Evolutionary conservation across 2,113 vertebrate genomes (phyloP), one percentile per base, ranked within the genome.

Genomic region (Tichodroma muraria): DNA sequence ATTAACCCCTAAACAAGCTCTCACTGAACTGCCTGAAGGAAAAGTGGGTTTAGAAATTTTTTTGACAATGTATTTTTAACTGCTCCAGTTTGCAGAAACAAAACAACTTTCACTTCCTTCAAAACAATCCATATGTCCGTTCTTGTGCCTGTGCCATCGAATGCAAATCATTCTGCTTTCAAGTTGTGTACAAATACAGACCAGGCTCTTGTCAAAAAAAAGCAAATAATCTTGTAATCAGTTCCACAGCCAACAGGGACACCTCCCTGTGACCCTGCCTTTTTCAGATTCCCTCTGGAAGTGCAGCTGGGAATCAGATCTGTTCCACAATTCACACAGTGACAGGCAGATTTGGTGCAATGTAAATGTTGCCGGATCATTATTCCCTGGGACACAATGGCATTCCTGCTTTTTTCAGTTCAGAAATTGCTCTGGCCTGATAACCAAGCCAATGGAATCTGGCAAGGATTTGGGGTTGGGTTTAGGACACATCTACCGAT

Each of bases 1-100:
- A 64, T 95, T 96, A 97, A 97, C 94, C 94, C 94, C 81, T 92
- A 24, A 86, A 70, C 56, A 71, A 90, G 64, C 70, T 85, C 82
- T 75, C 89, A 13, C 57, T 72, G 40, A 85, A 28, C 9, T 21
- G 61, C 33, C 21, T 15, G 63, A 65, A 60, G 57, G 71, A 75
- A 93, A 81, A 89, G 77, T 38, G 53, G 72, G 57, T 85, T 85
- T 54, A 69, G 66, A 56, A 72, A 17, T 18, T 78, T 89, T 93
- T 93, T 28, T 80, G 30, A 70, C 64, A 45, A 53, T 8, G 4
- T 61, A 77, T 93, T 93, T 92, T 84, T 86, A 90, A 92, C 85
- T 4, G 52, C 63, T 76, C 45, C 61, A 37, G 78, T 82, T 87
- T 85, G 89, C 86, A 93, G 90, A 89, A 94, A 86, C 61, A 90